Conservation (phyloP, 1,140 invertebrate species). For the Liolophura sinensis region DNA sequence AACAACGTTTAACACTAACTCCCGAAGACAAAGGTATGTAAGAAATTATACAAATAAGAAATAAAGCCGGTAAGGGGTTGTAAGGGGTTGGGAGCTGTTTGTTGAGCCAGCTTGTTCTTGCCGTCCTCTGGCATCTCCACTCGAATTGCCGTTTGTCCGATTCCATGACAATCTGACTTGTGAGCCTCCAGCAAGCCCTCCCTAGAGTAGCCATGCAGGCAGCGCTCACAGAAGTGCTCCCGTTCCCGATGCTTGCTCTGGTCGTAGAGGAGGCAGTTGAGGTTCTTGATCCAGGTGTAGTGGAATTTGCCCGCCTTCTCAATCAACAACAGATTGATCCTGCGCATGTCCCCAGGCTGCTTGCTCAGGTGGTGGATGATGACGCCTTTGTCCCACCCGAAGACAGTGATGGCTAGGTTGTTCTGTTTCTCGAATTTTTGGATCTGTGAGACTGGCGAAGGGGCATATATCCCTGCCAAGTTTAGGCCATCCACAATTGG, state of each 20-base stretch:
- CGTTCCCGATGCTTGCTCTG: constrained; percentile 5
- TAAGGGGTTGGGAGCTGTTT: not conserved
- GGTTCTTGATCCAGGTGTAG: constrained; percentile 21
- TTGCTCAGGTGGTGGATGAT: constrained; percentile 11
- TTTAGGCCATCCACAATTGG: constrained; percentile 12
- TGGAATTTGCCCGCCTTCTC: too few relatives aligned
- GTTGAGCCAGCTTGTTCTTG: constrained; percentile 3
- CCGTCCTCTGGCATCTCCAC: constrained; percentile 16
- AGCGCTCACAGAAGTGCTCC: constrained; percentile 25
- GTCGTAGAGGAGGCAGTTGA: constrained; percentile 13
- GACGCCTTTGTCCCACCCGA: constrained; percentile 6
- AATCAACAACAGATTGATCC: too few relatives aligned
- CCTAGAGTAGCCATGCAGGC: constrained; percentile 17
- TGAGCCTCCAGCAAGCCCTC: constrained; percentile 20
- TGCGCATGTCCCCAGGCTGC: constrained; percentile 1
- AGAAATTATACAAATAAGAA: too few relatives aligned
- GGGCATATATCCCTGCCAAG: constrained; percentile 10
- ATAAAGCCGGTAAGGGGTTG: too few relatives aligned
- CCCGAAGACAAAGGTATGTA: too few relatives aligned
- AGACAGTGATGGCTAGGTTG: constrained; percentile 15
- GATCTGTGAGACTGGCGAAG: constrained; percentile 17
- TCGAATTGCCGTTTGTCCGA: constrained; percentile 9
- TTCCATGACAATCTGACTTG: constrained; percentile 21
- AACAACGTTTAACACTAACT: too few relatives aligned
- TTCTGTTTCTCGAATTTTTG: constrained; percentile 8